A percentile compares a stretch with the other conserved stretches of the same genome.
Conservation (phyloP, 2,113 vertebrate species). For the Phrynosoma blainvillii region DNA sequence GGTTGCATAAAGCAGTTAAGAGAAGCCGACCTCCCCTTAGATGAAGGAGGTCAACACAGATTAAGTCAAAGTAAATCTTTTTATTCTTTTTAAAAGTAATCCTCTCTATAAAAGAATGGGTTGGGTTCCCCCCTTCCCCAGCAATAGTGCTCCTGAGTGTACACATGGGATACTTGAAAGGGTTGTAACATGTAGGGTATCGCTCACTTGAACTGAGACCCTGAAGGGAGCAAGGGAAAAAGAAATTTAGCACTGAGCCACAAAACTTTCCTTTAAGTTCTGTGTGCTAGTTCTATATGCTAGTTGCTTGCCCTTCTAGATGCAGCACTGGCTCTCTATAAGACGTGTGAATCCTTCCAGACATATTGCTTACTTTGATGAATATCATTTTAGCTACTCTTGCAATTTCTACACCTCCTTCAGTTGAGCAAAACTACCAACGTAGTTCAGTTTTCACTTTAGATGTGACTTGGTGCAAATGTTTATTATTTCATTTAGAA, state of each 20-base stretch:
- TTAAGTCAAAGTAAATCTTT: slow-evolving; percentile 86
- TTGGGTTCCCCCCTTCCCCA: slow-evolving; percentile 58
- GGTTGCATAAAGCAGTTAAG: slow-evolving; percentile 84
- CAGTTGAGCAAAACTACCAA: background rate
- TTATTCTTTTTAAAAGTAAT: slow-evolving; percentile 74
- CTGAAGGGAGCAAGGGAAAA: slow-evolving; percentile 34
- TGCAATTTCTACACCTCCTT: background rate
- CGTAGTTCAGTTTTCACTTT: too few species aligned
- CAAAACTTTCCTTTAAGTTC: slow-evolving; percentile 22
- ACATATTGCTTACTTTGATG: background rate
- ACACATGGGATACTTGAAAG: slow-evolving; percentile 82
- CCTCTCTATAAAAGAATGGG: slow-evolving; percentile 84
- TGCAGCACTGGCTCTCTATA: background rate
- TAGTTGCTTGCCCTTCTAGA: background rate
- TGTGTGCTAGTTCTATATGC: background rate
- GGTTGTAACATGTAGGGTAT: slow-evolving; percentile 62
- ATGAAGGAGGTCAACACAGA: slow-evolving; percentile 83
- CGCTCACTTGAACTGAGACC: slow-evolving; percentile 51
- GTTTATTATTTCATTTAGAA: too few species aligned
- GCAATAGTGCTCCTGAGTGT: slow-evolving; percentile 81
- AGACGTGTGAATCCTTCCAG: too few species aligned
- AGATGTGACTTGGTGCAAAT: too few species aligned
- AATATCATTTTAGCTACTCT: background rate
- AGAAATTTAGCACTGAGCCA: slow-evolving; percentile 48
- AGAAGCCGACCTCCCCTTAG: slow-evolving; percentile 88